A percentile compares a stretch with the other conserved stretches of the same genome.
phyloP scores from a whole-genome alignment of 2,888 invertebrate genomes.

The Agriopis leucophaearia region DNA sequence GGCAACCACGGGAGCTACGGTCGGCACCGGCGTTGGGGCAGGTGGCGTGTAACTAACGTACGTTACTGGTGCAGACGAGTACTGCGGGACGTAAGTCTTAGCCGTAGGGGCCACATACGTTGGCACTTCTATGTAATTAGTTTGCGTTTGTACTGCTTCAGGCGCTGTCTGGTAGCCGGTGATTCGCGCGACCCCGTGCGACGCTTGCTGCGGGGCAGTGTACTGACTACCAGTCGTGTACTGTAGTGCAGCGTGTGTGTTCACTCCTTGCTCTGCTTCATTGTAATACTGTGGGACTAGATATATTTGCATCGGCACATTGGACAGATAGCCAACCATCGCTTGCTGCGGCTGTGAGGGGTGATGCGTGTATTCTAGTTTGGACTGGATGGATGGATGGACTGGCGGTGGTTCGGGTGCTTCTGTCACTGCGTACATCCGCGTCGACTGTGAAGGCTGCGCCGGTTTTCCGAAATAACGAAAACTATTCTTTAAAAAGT shows the following conservation, averaged over 20 bases:
- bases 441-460: constrained; percentile 62
- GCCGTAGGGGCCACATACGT: constrained; percentile 64
- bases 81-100: constrained; percentile 67
- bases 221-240: constrained; percentile 64
- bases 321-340: constrained; percentile 78
- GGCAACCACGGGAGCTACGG: constrained; percentile 63
- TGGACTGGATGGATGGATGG: constrained; percentile 43
- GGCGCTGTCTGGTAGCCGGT: constrained; percentile 59
- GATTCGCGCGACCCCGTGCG: constrained; percentile 49
- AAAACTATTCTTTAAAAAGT: constrained; percentile 71
- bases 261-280: constrained; percentile 59
- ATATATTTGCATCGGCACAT: constrained; percentile 81
- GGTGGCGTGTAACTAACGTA: constrained; percentile 68
- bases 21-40: constrained; percentile 60
- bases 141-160: constrained; percentile 65
- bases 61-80: constrained; percentile 58
- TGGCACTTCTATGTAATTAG: constrained; percentile 71
- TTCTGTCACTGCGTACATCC: constrained; percentile 78
- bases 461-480: constrained; percentile 65
- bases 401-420: constrained; percentile 64
- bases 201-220: constrained; percentile 30
- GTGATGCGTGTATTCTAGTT: constrained; percentile 56
- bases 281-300: constrained; percentile 79
- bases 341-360: constrained; percentile 62
- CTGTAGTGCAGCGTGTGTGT: constrained; percentile 56